Conservation (phyloP, 2,888 invertebrate genomes). For the Melieria omissa region DNA sequence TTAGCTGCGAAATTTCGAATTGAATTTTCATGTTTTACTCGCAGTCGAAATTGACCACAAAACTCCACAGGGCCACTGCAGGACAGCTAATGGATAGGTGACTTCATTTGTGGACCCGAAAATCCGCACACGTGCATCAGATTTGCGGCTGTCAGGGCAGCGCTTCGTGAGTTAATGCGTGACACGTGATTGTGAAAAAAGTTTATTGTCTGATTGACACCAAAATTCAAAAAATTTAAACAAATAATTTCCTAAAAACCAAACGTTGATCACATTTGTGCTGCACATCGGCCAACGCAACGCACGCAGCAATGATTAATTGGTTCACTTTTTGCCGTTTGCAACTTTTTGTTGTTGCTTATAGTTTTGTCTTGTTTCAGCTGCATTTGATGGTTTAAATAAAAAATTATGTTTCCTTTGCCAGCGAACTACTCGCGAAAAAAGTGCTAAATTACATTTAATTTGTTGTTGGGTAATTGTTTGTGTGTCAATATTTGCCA, state of each 20-base stretch:
- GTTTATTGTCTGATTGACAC: background rate
- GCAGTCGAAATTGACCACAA: no score
- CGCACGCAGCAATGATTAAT: slow-evolving; percentile 14
- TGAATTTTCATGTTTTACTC: no score
- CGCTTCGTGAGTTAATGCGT: background rate
- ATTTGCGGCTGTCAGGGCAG: no score
- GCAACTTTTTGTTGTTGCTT: background rate
- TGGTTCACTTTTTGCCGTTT: slow-evolving; percentile 2
- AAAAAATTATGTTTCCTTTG: background rate
- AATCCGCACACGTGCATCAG: no score
- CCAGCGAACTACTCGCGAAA: background rate
- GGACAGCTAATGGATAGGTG: no score
- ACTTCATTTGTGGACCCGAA: no score
- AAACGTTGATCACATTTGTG: slow-evolving; percentile 1
- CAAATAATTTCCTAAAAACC: background rate
- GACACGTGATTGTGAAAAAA: background rate
- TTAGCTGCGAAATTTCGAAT: no score
- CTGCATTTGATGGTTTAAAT: background rate
- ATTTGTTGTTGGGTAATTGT: slow-evolving; percentile 1
- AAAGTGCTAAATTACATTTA: background rate
- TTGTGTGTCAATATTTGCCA: background rate
- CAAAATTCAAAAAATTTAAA: background rate
- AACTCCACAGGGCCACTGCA: no score
- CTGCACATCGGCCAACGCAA: background rate
- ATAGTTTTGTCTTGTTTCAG: background rate